Conservation (phyloP, 92 coral and sea anemone species). For the Meandrina meandrites region DNA sequence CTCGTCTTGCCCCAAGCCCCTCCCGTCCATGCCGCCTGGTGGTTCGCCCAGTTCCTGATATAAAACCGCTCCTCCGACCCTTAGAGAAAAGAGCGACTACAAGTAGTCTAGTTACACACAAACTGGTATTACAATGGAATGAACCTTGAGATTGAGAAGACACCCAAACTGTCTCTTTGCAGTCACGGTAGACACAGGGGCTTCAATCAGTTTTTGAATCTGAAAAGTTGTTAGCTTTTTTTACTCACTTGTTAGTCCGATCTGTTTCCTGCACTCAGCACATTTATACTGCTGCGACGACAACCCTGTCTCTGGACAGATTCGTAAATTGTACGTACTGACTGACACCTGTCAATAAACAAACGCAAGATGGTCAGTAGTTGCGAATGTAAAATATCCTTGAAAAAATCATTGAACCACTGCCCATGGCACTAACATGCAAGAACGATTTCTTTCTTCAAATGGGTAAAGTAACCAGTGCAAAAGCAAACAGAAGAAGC, state of each 20-base stretch:
- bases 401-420: neutral
- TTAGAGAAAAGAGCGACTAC: too few species aligned
- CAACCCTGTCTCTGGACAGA: conserved; percentile 87
- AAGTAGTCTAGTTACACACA: neutral
- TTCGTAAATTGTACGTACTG: conserved; percentile 67
- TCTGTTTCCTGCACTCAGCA: conserved; percentile 91
- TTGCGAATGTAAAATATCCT: neutral
- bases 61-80: too few species aligned
- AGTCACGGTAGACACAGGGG: neutral
- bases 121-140: neutral
- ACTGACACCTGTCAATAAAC: conserved; percentile 67
- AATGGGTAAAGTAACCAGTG: too few species aligned
- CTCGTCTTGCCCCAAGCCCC: too few species aligned
- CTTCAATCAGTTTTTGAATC: too few species aligned
- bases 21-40: too few species aligned
- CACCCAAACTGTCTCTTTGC: neutral
- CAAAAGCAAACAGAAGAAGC: too few species aligned
- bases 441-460: too few species aligned
- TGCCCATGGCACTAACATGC: neutral
- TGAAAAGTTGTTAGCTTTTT: too few species aligned
- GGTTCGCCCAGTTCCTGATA: too few species aligned
- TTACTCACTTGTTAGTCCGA: conserved; percentile 80
- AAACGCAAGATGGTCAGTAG: neutral
- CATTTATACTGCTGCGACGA: conserved; percentile 94
- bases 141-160: neutral